phyloP scores from a whole-genome alignment of 2,888 invertebrate genomes.

The Leptarthrus brevirostris region DNA sequence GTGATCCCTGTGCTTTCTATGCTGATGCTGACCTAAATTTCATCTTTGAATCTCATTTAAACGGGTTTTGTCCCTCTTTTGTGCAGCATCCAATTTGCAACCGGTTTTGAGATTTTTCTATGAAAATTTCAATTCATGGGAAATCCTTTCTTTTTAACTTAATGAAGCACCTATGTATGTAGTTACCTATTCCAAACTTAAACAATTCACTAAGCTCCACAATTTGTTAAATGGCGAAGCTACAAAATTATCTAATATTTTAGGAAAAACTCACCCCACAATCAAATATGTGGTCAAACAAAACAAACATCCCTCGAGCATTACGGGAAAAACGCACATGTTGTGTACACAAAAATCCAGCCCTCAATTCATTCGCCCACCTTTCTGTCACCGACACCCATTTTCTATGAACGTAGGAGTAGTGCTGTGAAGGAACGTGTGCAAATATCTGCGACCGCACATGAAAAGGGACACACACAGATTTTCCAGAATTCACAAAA shows the following conservation, averaged over 20 bases:
- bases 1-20: neutral
- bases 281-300: slow-evolving; percentile 36
- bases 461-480: slow-evolving; percentile 50
- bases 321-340: slow-evolving; percentile 17
- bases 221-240: neutral
- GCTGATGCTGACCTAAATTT: slow-evolving; percentile 35
- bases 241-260: neutral
- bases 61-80: neutral
- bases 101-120: slow-evolving; percentile 4
- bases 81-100: slow-evolving; percentile 18
- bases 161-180: too few species aligned
- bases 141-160: too few species aligned
- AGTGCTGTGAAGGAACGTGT: slow-evolving; percentile 16
- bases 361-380: slow-evolving; percentile 10
- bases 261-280: neutral
- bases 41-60: slow-evolving; percentile 29
- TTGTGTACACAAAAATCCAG: slow-evolving; percentile 15
- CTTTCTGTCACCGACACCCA: neutral
- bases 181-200: too few species aligned
- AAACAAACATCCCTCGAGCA: slow-evolving; percentile 39
- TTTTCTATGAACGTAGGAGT: neutral
- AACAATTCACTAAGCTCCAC: too few species aligned
- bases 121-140: too few species aligned
- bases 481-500: slow-evolving; percentile 33
- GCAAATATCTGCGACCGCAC: slow-evolving; percentile 52